Base-by-base conservation (phyloP, 2,797 vertebrate species). In the Channa striata region DNA sequence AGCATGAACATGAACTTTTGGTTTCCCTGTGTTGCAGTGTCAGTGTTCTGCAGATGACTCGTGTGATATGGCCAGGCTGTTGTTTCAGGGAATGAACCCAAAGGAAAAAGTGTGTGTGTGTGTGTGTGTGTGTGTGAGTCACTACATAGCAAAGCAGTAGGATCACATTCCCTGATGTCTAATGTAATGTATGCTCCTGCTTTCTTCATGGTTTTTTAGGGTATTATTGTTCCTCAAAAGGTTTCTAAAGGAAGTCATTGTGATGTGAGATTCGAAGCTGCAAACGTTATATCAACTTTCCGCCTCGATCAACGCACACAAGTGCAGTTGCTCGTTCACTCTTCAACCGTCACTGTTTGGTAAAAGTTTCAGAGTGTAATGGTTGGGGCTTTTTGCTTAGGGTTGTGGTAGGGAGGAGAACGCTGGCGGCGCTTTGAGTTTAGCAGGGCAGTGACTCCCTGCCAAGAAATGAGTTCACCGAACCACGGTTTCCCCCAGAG, bases 401-500 rank as follows among this genome's bases (percentile, higher is more conserved):
- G 33, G 44, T 40, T 59, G 61, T 69, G 61, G 54, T 37, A 48
- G 75, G 66, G 84, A 77, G 73, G 81, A 73, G 77, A 73, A 21
- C 2, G 20, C 47, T 81, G 58, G 81, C 51, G 30, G 80, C 8
- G 40, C 48, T 69, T 30, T 40, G 54, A 71, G 59, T 80, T 82
- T 62, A 84, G 70, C 51, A 19, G 70, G 62, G 51, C 63, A 57
- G 53, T 19, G 13, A 43, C 58, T 62, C 16, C 52, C 70, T 82
- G 88, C 89, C 90, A 93, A 86, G 68, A 83, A 86, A 78, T 87
- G 77, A 90, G 87, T 91, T 92, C 85, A 91, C 71, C 5, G 30
- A 86, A 68, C 72, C 19, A 25, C 74, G 44, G 52, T 69, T 82
- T 85, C 72, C 68, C 84, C 58, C 68, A 65, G 40, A 86, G 84